A percentile compares a stretch with the other conserved stretches of the same genome.
phyloP scores from a whole-genome alignment of 2,113 vertebrate genomes.

The Hyla sarda region DNA sequence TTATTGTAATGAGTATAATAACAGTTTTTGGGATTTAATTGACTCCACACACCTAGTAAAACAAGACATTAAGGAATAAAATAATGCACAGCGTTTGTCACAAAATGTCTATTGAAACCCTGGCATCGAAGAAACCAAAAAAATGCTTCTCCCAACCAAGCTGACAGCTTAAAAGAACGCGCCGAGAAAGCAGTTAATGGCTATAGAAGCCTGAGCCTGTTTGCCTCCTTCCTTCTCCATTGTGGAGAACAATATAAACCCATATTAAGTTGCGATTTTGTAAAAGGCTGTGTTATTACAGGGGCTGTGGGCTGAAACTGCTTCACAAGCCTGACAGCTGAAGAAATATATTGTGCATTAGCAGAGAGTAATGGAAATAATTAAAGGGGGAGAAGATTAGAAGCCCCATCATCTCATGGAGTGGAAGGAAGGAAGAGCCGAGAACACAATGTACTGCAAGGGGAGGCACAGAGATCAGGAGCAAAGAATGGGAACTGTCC shows the following conservation, averaged over 20 bases:
- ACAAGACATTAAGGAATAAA: slow-evolving; percentile 56
- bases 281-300: slow-evolving; percentile 54
- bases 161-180: slow-evolving; percentile 59
- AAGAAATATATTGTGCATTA: slow-evolving; percentile 57
- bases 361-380: slow-evolving; percentile 65
- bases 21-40: slow-evolving; percentile 47
- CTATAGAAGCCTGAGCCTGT: slow-evolving; percentile 50
- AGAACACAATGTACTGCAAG: slow-evolving; percentile 8
- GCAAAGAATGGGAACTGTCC: too few species aligned
- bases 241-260: slow-evolving; percentile 62
- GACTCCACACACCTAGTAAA: slow-evolving; percentile 42
- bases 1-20: slow-evolving; percentile 52
- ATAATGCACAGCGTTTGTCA: slow-evolving; percentile 43
- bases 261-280: slow-evolving; percentile 61
- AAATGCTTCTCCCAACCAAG: slow-evolving; percentile 39
- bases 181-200: slow-evolving; percentile 37
- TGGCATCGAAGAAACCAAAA: neutral
- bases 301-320: slow-evolving; percentile 59
- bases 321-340: slow-evolving; percentile 61
- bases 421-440: slow-evolving; percentile 29
- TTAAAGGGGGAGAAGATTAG: slow-evolving; percentile 60
- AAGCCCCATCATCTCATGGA: slow-evolving; percentile 18
- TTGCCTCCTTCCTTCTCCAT: slow-evolving; percentile 57
- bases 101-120: slow-evolving; percentile 40
- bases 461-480: neutral